These are phyloP conservation scores for Triplophysa bombifrons DNA, from an alignment of 2,797 vertebrate genomes.

Conservation along the genomic window DNA sequence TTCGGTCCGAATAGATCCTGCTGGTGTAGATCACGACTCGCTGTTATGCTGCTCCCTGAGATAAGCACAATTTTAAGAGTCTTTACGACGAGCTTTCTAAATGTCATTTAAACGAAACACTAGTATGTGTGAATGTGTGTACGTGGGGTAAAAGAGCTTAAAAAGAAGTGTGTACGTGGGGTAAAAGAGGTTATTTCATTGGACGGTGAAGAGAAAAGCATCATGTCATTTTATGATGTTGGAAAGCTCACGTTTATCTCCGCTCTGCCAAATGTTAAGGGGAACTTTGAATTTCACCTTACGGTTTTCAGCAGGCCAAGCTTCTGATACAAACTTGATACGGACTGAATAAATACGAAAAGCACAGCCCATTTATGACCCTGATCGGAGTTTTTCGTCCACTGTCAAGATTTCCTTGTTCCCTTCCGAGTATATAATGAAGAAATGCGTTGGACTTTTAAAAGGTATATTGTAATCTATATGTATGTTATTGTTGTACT, in stretches of 20 bases:
- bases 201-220: neutral
- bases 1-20: constrained; percentile 5
- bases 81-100: constrained; percentile 45
- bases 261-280: neutral
- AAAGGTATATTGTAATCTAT: constrained; percentile 56
- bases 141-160: too few relatives aligned
- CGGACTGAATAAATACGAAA: constrained; percentile 4
- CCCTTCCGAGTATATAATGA: constrained; percentile 34
- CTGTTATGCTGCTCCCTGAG: constrained; percentile 56
- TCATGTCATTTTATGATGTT: neutral
- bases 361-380: constrained; percentile 31
- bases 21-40: neutral
- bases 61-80: constrained; percentile 58
- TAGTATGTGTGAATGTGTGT: constrained; percentile 26
- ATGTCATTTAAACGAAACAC: constrained; percentile 39
- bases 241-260: neutral
- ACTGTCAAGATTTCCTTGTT: constrained; percentile 28
- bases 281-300: constrained; percentile 25
- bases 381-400: constrained; percentile 10
- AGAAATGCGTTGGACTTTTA: constrained; percentile 35
- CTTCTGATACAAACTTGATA: neutral
- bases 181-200: constrained; percentile 2
- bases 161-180: constrained; percentile 27
- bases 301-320: constrained; percentile 18
- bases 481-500: constrained; percentile 65